Conservation (phyloP, 2,797 vertebrate genomes). For the Neosalanx taihuensis region DNA sequence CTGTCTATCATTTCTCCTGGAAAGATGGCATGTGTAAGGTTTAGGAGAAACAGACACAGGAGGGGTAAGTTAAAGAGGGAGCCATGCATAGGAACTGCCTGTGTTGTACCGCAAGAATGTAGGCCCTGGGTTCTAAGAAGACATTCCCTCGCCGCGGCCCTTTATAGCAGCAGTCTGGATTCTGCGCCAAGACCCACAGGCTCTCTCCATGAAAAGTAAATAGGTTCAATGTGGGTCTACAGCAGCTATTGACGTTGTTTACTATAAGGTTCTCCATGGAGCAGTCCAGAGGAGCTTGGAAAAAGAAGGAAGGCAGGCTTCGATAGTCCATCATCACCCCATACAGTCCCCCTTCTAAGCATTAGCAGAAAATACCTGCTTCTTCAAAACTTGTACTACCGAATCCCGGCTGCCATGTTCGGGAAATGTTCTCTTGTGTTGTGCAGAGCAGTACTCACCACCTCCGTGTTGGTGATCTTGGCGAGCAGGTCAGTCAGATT, state of each 20-base stretch:
- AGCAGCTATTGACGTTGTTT: slow-evolving; percentile 62
- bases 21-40: slow-evolving; percentile 32
- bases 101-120: slow-evolving; percentile 76
- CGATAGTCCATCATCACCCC: not conserved
- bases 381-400: not conserved
- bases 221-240: slow-evolving; percentile 70
- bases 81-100: slow-evolving; percentile 70
- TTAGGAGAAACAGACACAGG: slow-evolving; percentile 51
- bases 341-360: not conserved
- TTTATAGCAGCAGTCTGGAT: slow-evolving; percentile 73
- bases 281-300: not conserved
- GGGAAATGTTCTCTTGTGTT: not conserved
- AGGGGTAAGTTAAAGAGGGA: slow-evolving; percentile 65
- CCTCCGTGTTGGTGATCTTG: slow-evolving; percentile 95
- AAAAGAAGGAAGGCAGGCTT: not conserved
- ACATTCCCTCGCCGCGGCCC: slow-evolving; percentile 67
- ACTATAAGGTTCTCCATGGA: slow-evolving; percentile 51
- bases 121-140: slow-evolving; percentile 69
- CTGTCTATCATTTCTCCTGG: slow-evolving; percentile 23
- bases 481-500: slow-evolving; percentile 89
- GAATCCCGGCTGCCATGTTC: not conserved
- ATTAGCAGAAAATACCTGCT: not conserved
- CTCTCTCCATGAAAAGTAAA: slow-evolving; percentile 64
- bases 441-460: slow-evolving; percentile 78
- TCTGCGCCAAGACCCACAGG: slow-evolving; percentile 62